Conservation (phyloP, 2,797 vertebrate species). For the Galago senegalensis region DNA sequence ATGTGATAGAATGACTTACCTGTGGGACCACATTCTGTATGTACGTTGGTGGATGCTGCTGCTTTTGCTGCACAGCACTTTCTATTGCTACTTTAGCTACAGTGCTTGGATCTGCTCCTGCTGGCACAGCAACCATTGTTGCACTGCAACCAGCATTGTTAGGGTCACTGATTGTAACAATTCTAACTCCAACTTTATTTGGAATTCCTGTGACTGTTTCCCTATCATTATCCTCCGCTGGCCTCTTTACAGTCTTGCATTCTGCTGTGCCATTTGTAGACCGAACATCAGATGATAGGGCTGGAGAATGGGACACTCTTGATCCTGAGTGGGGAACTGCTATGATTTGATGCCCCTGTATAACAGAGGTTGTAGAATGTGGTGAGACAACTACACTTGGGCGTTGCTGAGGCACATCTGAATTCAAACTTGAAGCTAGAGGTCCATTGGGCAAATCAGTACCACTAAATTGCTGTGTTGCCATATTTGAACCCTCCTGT, state of each 20-base stretch:
- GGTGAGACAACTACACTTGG: constrained; percentile 94
- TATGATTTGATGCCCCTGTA: constrained; percentile 93
- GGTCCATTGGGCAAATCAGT: constrained; percentile 98
- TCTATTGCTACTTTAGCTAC: constrained; percentile 99
- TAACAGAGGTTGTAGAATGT: constrained; percentile 93
- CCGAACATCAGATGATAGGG: constrained; percentile 90
- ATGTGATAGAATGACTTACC: constrained; percentile 88
- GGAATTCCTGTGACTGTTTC: constrained; percentile 95
- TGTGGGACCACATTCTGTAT: constrained; percentile 93
- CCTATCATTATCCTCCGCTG: constrained; percentile 95
- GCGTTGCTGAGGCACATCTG: constrained; percentile 94
- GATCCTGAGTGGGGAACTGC: constrained; percentile 91
- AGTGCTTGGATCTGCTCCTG: constrained; percentile 98
- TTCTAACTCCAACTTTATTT: constrained; percentile 98
- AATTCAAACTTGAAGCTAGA: constrained; percentile 93
- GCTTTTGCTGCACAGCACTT: constrained; percentile 98
- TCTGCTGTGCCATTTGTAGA: constrained; percentile 95
- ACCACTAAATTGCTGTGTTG: constrained; percentile 92
- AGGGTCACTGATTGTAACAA: constrained; percentile 99
- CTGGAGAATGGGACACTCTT: constrained; percentile 90
- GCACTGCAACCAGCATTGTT: constrained; percentile 98
- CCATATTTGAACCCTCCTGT: constrained; percentile 90
- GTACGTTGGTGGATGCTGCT: constrained; percentile 93
- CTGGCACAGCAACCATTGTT: constrained; percentile 99
- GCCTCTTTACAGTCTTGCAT: constrained; percentile 96